phyloP scores from a whole-genome alignment of 2,113 vertebrate species.

The Onychorhynchus coronatus region DNA sequence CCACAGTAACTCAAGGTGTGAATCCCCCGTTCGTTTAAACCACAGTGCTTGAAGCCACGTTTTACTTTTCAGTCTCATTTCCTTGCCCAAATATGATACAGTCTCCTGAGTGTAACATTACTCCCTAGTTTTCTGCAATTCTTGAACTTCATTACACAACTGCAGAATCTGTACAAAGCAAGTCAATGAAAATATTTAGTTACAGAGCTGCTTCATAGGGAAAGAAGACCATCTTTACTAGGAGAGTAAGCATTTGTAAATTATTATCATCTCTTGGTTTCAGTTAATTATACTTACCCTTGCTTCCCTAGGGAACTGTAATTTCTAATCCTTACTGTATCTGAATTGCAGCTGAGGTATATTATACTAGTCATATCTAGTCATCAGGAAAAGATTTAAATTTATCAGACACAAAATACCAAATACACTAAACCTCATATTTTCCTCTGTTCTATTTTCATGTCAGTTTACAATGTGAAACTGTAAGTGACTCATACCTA shows the following conservation, averaged over 20 bases:
- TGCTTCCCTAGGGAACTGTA: not conserved
- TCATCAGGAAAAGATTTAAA: not conserved
- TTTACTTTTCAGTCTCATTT: not conserved
- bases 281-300: not conserved
- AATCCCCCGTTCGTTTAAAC: not conserved
- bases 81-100: rapidly evolving
- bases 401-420: not conserved
- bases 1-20: not conserved
- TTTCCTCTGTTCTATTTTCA: not conserved
- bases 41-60: not conserved
- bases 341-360: not conserved
- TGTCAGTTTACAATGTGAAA: not conserved
- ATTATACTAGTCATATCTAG: not conserved
- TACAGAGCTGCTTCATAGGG: not conserved
- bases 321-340: not conserved
- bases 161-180: not conserved
- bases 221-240: not conserved
- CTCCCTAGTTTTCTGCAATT: not conserved
- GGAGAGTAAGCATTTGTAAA: not conserved
- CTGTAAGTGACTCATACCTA: not conserved
- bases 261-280: not conserved
- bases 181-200: not conserved
- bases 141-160: not conserved
- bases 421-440: not conserved
- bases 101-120: not conserved